phyloP scores from a whole-genome alignment of 2,888 invertebrate species.

The Leptinotarsa peninsularis region DNA sequence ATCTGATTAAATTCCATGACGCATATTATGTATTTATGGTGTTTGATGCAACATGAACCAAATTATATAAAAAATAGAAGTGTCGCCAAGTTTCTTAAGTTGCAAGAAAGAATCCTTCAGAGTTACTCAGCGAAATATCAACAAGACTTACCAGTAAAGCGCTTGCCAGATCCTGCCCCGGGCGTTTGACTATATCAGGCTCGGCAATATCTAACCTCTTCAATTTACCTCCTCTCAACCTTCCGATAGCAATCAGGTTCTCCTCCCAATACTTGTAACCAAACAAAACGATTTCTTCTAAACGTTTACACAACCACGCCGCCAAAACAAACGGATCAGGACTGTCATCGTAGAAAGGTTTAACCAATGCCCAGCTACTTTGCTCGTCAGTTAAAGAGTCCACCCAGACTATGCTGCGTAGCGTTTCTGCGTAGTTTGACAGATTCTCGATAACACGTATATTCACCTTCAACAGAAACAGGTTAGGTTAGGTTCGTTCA shows the following conservation, averaged over 20 bases:
- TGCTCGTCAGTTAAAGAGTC: slow-evolving; percentile 67
- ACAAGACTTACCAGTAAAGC: slow-evolving; percentile 35
- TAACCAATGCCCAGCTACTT: slow-evolving; percentile 52
- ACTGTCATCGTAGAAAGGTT: slow-evolving; percentile 54
- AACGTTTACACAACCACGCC: slow-evolving; percentile 74
- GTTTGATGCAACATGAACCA: no score
- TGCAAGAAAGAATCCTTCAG: not conserved
- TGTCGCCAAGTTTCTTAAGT: no score
- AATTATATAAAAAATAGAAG: no score
- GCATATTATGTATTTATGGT: no score
- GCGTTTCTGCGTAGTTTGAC: slow-evolving; percentile 68
- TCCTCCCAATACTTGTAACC: slow-evolving; percentile 73
- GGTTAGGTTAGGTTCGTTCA: not conserved
- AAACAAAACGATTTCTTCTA: slow-evolving; percentile 70
- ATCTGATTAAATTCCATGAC: no score
- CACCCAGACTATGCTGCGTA: slow-evolving; percentile 73
- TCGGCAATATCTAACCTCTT: slow-evolving; percentile 71
- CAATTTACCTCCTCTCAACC: slow-evolving; percentile 71
- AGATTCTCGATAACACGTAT: slow-evolving; percentile 70
- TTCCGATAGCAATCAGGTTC: slow-evolving; percentile 75
- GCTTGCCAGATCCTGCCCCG: slow-evolving; percentile 29
- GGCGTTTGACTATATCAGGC: slow-evolving; percentile 63
- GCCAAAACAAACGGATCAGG: slow-evolving; percentile 75
- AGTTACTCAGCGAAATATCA: not conserved
- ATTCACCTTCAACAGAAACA: slow-evolving; percentile 66